Evolutionary conservation across 2,113 vertebrate species (phyloP).

Genomic region (Vulpes vulpes): DNA sequence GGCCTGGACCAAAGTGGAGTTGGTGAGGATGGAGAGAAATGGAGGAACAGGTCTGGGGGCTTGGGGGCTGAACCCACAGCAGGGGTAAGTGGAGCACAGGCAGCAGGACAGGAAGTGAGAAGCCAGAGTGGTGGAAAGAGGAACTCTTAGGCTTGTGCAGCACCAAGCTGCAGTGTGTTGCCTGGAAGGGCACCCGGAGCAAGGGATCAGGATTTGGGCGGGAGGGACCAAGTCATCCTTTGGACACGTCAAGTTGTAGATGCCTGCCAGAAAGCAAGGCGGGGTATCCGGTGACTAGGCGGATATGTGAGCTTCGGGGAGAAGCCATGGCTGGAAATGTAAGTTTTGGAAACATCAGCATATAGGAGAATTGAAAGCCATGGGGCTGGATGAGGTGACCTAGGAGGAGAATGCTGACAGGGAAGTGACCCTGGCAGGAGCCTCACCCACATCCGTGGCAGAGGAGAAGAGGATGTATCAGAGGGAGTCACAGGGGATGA

Average conservation of each 20-base stretch:
- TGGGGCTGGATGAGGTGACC: not conserved
- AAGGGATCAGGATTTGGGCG: not conserved
- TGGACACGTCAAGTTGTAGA: not conserved
- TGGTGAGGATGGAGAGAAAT: not conserved
- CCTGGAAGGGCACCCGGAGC: not conserved
- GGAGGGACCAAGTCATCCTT: not conserved
- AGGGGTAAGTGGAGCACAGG: rapidly evolving
- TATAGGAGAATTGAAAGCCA: not conserved
- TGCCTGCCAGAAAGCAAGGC: not conserved
- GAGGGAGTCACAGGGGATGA: no score
- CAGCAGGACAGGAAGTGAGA: rapidly evolving
- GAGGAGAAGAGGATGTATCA: no score
- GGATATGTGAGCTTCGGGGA: not conserved
- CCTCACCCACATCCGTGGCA: not conserved
- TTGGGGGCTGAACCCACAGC: not conserved
- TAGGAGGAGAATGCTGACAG: no score
- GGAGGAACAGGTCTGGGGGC: no score
- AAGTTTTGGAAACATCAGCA: not conserved
- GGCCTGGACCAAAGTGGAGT: not conserved
- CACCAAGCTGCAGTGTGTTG: rapidly evolving
- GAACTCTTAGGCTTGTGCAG: not conserved
- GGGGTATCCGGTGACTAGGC: not conserved
- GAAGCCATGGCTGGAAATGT: not conserved
- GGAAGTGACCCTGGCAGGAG: not conserved
- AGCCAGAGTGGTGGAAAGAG: not conserved